Evolutionary conservation across 2,888 invertebrate species (phyloP).

Genomic region (Luffia ferchaultella): DNA sequence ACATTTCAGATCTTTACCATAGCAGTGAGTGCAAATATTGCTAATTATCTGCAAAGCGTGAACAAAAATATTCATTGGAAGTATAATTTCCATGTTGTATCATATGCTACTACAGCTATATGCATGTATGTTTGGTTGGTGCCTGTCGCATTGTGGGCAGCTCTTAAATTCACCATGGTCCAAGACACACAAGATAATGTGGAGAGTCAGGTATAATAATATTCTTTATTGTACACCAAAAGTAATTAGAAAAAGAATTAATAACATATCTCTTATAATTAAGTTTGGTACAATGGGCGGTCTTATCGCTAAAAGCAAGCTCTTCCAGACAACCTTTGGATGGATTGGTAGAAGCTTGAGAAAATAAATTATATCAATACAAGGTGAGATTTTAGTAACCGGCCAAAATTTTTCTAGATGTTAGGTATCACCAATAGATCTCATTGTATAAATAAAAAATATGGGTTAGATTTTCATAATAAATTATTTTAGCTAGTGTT

Average conservation of each 20-base stretch:
- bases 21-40: constrained; percentile 93
- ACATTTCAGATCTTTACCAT: constrained; percentile 82
- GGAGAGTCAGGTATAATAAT: constrained; percentile 66
- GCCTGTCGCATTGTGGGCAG: constrained; percentile 84
- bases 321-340: too few relatives aligned
- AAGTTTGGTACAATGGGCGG: background rate
- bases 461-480: too few relatives aligned
- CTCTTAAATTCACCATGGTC: constrained; percentile 81
- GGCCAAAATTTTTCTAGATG: too few relatives aligned
- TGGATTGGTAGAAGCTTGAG: too few relatives aligned
- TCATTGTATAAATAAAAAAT: too few relatives aligned
- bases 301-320: too few relatives aligned
- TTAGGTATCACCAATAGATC: too few relatives aligned
- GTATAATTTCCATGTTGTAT: constrained; percentile 93
- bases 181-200: constrained; percentile 68
- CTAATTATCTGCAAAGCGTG: constrained; percentile 85
- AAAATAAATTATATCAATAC: too few relatives aligned
- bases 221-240: constrained; percentile 2
- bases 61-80: constrained; percentile 80
- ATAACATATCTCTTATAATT: background rate
- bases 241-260: background rate
- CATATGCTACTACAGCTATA: constrained; percentile 90
- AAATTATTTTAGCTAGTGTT: too few relatives aligned
- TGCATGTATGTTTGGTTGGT: constrained; percentile 88
- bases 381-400: too few relatives aligned